Evolutionary conservation across 2,888 invertebrate genomes (phyloP).

Genomic region (Horisme vitalbata): DNA sequence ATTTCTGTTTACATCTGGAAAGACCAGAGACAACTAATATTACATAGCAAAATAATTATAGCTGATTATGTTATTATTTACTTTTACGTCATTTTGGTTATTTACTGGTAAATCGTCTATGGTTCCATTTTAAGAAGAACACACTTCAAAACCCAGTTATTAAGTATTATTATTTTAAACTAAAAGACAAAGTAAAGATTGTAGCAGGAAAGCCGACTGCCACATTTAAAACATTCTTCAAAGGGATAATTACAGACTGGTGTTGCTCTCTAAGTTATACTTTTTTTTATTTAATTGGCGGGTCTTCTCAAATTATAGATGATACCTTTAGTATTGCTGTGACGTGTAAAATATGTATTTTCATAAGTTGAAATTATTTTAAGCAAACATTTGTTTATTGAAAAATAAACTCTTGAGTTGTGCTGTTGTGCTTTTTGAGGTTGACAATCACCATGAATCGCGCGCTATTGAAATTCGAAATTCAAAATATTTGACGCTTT

Average conservation of each 20-base stretch:
- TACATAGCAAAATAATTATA: too few relatives aligned
- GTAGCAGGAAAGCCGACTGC: slow-evolving; percentile 37
- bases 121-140: slow-evolving; percentile 1
- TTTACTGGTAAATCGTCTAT: neutral
- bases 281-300: slow-evolving; percentile 55
- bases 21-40: too few relatives aligned
- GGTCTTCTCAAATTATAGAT: slow-evolving; percentile 53
- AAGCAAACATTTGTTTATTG: neutral
- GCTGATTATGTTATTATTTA: too few relatives aligned
- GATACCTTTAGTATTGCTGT: slow-evolving; percentile 44
- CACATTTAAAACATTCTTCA: slow-evolving; percentile 56
- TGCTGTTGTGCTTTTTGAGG: neutral
- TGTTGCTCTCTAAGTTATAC: slow-evolving; percentile 51
- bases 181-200: slow-evolving; percentile 40
- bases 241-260: slow-evolving; percentile 55
- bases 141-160: slow-evolving; percentile 9
- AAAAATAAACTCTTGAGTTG: neutral
- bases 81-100: too few relatives aligned
- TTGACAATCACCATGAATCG: neutral
- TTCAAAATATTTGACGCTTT: neutral
- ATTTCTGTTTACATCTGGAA: too few relatives aligned
- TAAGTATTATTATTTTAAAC: slow-evolving; percentile 39
- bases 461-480: too few relatives aligned
- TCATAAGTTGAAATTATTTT: neutral
- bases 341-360: slow-evolving; percentile 28